Conservation (phyloP, 2,797 vertebrate species). For the Pipistrellus nathusii region DNA sequence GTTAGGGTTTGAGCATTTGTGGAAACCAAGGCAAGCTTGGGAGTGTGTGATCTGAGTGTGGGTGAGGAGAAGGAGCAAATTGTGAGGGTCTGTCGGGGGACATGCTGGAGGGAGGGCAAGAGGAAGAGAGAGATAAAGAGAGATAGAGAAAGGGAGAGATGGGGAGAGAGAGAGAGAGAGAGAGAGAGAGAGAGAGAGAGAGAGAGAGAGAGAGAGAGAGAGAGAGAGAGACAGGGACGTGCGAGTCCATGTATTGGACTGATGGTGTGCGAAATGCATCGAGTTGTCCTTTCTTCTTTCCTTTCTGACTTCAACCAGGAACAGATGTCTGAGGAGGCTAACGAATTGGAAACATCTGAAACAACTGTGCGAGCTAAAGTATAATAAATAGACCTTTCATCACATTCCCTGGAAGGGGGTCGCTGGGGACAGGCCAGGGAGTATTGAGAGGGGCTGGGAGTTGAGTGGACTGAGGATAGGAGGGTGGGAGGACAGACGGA, state of each 20-base stretch:
- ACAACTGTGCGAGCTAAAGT: slow-evolving; percentile 93
- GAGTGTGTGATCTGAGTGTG: not conserved
- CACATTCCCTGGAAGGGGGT: slow-evolving; percentile 89
- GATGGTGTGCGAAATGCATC: slow-evolving; percentile 65
- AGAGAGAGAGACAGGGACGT: not conserved
- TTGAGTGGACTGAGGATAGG: slow-evolving; percentile 64
- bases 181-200: accelerated
- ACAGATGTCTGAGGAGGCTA: slow-evolving; percentile 93
- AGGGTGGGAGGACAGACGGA: slow-evolving; percentile 60
- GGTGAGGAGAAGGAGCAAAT: accelerated
- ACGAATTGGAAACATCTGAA: slow-evolving; percentile 97
- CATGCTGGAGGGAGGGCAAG: not conserved
- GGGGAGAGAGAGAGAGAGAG: not conserved
- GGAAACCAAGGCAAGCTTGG: not conserved
- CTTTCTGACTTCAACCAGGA: slow-evolving; percentile 91
- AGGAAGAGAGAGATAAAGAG: not conserved
- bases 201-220: not conserved
- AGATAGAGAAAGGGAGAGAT: accelerated
- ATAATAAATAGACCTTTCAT: slow-evolving; percentile 96
- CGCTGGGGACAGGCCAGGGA: slow-evolving; percentile 85
- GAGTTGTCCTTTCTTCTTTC: slow-evolving; percentile 77
- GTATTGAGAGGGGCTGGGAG: slow-evolving; percentile 80
- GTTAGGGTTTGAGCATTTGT: not conserved
- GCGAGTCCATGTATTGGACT: not conserved
- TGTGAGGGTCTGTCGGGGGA: not conserved